These are phyloP conservation scores for Neotoxoptera formosana DNA, from an alignment of 1,140 invertebrate genomes.

Conservation along the genomic window DNA sequence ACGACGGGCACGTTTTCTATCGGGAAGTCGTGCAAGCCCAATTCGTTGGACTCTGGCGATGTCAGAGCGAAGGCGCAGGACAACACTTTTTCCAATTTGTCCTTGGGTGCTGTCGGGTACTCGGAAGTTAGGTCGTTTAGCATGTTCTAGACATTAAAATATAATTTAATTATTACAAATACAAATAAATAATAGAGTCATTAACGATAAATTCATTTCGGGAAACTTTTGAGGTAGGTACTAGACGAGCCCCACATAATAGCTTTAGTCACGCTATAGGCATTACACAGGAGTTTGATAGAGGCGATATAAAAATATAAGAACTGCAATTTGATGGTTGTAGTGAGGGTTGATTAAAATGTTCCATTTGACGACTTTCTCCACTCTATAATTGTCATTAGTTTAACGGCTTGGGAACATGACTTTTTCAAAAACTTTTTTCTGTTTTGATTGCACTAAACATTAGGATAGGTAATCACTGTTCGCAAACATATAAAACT, in stretches of 20 bases:
- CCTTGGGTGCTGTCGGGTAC: conserved; percentile 68
- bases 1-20: conserved; percentile 78
- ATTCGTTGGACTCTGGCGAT: conserved; percentile 72
- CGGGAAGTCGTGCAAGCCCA: conserved; percentile 90
- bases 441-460: background rate
- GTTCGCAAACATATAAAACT: background rate
- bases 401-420: conserved; percentile 25
- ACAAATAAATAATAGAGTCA: conserved; percentile 20
- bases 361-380: conserved; percentile 39
- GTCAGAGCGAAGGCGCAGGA: conserved; percentile 79
- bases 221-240: conserved; percentile 37
- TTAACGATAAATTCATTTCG: conserved; percentile 36
- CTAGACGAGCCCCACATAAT: background rate
- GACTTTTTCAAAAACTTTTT: background rate
- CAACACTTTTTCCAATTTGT: conserved; percentile 74
- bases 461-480: background rate
- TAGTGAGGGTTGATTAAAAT: conserved; percentile 41
- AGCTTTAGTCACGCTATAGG: conserved; percentile 49
- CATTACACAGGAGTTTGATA: conserved; percentile 45
- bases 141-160: conserved; percentile 31
- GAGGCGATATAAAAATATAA: conserved; percentile 37
- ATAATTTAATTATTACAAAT: conserved; percentile 23
- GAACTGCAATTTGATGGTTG: background rate
- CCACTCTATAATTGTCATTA: conserved; percentile 25
- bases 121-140: conserved; percentile 60